These are phyloP conservation scores for Atractosteus spatula DNA, from an alignment of 2,113 vertebrate species.

Conservation along the genomic window DNA sequence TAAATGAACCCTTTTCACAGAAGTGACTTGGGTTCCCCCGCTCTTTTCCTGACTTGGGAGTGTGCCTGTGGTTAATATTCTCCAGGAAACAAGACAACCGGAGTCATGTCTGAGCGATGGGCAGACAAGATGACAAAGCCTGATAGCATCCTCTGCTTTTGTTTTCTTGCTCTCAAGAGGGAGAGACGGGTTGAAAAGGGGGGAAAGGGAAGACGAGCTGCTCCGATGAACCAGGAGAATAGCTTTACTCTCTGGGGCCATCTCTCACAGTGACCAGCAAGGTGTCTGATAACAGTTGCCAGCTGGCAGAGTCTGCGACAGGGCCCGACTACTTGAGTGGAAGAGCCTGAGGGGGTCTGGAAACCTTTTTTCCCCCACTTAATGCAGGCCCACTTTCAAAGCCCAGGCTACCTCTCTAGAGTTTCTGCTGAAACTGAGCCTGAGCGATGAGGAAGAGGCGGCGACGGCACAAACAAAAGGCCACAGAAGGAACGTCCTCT, in stretches of 20 bases:
- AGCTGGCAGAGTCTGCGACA: constrained; percentile 13
- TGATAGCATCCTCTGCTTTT: constrained; percentile 33
- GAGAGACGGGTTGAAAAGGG: constrained; percentile 14
- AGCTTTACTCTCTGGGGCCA: constrained; percentile 12
- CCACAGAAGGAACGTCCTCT: background rate
- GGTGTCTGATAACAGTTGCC: constrained; percentile 19
- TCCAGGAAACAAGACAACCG: background rate
- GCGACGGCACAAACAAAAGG: too few species aligned
- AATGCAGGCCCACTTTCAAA: background rate
- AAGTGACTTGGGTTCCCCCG: background rate
- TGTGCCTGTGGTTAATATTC: background rate
- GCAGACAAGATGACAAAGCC: constrained; percentile 37
- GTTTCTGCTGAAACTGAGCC: background rate
- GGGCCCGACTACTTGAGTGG: background rate
- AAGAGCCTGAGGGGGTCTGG: constrained; percentile 18
- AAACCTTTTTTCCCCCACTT: constrained; percentile 1
- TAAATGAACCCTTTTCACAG: background rate
- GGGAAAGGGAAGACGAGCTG: constrained; percentile 5
- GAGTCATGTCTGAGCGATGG: constrained; percentile 6
- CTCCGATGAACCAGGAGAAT: constrained; percentile 27
- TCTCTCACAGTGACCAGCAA: background rate
- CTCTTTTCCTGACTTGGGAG: background rate
- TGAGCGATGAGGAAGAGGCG: background rate
- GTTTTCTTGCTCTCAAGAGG: constrained; percentile 19
- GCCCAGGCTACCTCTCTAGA: background rate